A percentile compares a stretch with the other conserved stretches of the same genome.
phyloP scores from a whole-genome alignment of 2,113 vertebrate genomes.

The Myiopsitta monachus region DNA sequence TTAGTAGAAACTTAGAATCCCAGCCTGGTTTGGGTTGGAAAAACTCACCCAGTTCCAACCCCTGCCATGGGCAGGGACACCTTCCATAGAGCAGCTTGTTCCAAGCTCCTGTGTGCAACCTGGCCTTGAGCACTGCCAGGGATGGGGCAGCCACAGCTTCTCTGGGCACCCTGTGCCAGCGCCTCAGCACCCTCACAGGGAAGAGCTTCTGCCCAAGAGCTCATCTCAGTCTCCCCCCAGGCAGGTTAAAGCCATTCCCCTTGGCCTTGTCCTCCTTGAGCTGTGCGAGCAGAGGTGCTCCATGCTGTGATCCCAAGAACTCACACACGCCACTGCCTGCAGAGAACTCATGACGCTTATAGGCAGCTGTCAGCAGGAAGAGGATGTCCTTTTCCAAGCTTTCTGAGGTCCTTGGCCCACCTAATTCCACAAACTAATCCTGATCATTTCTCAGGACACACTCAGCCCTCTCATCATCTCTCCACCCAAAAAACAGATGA shows the following conservation, averaged over 20 bases:
- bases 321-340: background rate
- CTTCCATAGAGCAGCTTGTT: background rate
- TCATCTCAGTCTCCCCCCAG: background rate
- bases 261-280: background rate
- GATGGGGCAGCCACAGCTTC: no score
- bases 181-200: background rate
- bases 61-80: rapidly evolving
- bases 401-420: background rate
- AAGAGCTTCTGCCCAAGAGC: background rate
- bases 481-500: background rate
- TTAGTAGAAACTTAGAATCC: background rate
- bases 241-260: background rate
- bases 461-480: background rate
- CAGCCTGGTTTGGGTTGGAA: background rate
- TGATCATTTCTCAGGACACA: background rate
- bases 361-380: background rate
- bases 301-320: background rate
- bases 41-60: background rate
- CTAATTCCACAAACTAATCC: background rate
- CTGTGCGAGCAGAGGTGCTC: background rate
- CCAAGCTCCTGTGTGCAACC: background rate
- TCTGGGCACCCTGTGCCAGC: no score
- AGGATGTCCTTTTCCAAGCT: background rate
- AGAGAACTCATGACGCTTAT: background rate
- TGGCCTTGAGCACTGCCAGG: background rate